These are phyloP conservation scores for Oxygymnocypris stewartii DNA, from an alignment of 2,113 vertebrate species.

Conservation along the genomic window DNA sequence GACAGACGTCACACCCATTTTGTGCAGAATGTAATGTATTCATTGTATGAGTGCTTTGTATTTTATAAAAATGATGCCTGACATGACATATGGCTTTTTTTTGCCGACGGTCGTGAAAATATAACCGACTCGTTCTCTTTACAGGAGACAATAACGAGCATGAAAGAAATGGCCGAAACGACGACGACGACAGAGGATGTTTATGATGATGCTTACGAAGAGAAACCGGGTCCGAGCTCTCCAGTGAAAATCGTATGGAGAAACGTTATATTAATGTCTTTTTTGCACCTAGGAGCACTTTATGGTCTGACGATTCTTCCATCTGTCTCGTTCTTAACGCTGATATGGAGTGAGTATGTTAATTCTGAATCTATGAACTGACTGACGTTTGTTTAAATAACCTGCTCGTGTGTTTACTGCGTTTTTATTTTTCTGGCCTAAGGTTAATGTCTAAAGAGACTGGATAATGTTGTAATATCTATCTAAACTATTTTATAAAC, in stretches of 20 bases:
- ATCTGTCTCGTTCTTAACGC: constrained; percentile 73
- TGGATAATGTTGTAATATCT: neutral
- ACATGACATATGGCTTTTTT: neutral
- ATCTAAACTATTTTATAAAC: no score
- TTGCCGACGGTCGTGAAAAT: constrained; percentile 33
- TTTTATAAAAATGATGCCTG: neutral
- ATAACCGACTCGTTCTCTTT: constrained; percentile 61
- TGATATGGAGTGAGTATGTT: constrained; percentile 81
- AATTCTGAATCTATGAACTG: neutral
- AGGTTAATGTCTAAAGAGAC: neutral
- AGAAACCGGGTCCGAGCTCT: constrained; percentile 78
- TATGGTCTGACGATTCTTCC: constrained; percentile 76
- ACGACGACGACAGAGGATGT: constrained; percentile 75
- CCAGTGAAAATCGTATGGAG: constrained; percentile 83
- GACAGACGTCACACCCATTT: constrained; percentile 43
- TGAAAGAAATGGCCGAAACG: constrained; percentile 58
- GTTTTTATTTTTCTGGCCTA: neutral
- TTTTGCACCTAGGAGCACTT: constrained; percentile 80
- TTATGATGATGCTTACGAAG: constrained; percentile 82
- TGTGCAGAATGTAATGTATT: neutral
- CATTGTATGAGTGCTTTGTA: constrained; percentile 1
- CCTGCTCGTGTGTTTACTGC: neutral
- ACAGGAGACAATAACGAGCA: constrained; percentile 55
- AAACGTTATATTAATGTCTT: constrained; percentile 86
- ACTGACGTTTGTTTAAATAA: neutral